These are phyloP conservation scores for Beris morrisii DNA, from an alignment of 2,888 invertebrate species.

Conservation along the genomic window DNA sequence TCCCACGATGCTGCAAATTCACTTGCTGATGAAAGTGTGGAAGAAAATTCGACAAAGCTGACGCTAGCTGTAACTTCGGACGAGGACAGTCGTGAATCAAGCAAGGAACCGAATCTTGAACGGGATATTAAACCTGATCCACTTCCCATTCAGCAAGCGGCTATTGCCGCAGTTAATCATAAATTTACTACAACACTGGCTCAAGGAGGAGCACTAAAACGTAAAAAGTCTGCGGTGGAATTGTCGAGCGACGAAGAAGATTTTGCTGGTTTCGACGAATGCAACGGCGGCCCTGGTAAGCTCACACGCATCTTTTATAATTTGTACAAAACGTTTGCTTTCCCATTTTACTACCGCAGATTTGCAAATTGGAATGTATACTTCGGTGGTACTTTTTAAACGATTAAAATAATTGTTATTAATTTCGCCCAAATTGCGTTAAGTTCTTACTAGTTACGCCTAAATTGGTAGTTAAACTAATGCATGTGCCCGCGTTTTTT, in stretches of 20 bases:
- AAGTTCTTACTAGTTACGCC: too few species aligned
- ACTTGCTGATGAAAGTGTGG: neutral
- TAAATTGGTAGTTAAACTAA: too few species aligned
- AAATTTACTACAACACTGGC: too few species aligned
- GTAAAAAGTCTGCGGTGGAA: conserved; percentile 18
- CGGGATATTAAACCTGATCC: neutral
- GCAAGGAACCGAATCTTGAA: neutral
- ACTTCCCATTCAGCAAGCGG: too few species aligned
- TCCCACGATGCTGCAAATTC: too few species aligned
- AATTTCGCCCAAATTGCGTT: too few species aligned
- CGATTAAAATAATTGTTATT: too few species aligned
- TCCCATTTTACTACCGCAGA: neutral
- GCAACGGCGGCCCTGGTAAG: conserved; percentile 25
- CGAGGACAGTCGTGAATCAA: conserved; percentile 25
- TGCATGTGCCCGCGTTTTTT: too few species aligned
- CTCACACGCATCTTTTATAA: neutral
- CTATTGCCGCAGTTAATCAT: too few species aligned
- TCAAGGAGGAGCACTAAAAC: neutral
- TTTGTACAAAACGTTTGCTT: neutral
- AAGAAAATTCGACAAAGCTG: conserved; percentile 3
- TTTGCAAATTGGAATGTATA: neutral
- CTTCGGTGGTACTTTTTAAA: too few species aligned
- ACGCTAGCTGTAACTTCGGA: conserved; percentile 34
- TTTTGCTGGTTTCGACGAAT: conserved; percentile 32
- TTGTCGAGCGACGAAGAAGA: conserved; percentile 33